Conservation (phyloP, 2,797 vertebrate species). For the Uromys caudimaculatus region DNA sequence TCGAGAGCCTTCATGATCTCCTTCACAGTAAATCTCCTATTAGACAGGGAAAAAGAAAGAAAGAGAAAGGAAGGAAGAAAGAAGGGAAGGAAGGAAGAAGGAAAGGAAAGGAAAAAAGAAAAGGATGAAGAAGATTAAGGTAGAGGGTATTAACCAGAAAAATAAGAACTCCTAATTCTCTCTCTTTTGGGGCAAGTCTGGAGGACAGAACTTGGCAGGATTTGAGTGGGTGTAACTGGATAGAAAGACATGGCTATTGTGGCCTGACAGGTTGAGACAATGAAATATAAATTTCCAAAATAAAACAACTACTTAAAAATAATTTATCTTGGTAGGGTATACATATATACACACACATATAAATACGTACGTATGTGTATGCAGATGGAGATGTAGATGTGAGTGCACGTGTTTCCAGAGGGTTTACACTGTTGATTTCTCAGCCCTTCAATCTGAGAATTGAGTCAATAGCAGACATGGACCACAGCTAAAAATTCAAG, state of each 20-base stretch:
- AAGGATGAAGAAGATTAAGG: not conserved
- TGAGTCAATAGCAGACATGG: not conserved
- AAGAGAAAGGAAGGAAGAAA: no score
- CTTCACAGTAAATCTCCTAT: not conserved
- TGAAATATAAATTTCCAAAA: not conserved
- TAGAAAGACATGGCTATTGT: not conserved
- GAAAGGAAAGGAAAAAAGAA: not conserved
- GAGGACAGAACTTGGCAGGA: not conserved
- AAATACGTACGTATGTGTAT: no score
- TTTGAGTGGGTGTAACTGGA: not conserved
- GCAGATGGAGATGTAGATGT: no score
- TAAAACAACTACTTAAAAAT: not conserved
- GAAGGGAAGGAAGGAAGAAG: no score
- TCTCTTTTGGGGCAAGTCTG: not conserved
- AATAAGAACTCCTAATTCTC: no score
- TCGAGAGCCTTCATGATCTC: not conserved
- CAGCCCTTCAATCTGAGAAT: constrained; percentile 32
- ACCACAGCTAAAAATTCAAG: not conserved
- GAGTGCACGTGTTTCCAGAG: not conserved
- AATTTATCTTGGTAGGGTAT: not conserved
- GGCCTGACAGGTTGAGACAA: not conserved
- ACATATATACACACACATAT: no score
- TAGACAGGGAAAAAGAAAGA: not conserved
- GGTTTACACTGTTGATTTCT: not conserved
- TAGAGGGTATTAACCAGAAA: no score